Percentiles rank a stretch among this genome's conserved stretches.
Evolutionary conservation across 2,113 vertebrate genomes (phyloP).

Genomic region (Bostrychus sinensis): DNA sequence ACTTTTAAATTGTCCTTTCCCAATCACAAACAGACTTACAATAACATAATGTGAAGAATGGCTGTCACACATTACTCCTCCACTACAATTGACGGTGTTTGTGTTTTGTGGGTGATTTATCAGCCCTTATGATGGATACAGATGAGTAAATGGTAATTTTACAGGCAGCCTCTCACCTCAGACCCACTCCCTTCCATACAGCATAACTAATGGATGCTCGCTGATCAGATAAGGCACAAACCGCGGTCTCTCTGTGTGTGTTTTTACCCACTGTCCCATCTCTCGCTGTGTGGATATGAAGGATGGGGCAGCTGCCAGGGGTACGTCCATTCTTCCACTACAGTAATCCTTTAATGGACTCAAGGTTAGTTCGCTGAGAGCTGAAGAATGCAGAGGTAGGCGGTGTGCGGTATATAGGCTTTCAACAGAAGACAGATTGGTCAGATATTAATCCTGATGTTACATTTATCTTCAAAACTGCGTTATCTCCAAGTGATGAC

Average conservation of each 20-base stretch:
- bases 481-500: conserved; percentile 33
- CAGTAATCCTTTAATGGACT: conserved; percentile 72
- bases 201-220: conserved; percentile 43
- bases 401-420: conserved; percentile 3
- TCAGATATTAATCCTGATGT: conserved; percentile 16
- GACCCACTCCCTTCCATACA: conserved; percentile 13
- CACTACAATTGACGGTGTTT: background rate
- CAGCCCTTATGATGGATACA: background rate
- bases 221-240: conserved; percentile 56
- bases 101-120: conserved; percentile 28
- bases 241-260: conserved; percentile 33
- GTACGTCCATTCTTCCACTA: conserved; percentile 56
- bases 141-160: conserved; percentile 17
- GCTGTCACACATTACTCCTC: background rate
- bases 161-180: conserved; percentile 28
- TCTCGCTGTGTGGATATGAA: conserved; percentile 42
- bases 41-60: background rate
- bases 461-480: conserved; percentile 38
- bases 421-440: conserved; percentile 22
- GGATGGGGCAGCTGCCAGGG: conserved; percentile 34
- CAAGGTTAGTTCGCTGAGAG: conserved; percentile 25
- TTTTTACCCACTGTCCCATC: background rate
- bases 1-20: no score
- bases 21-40: no score
- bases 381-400: conserved; percentile 46